Evolutionary conservation across 2,113 vertebrate genomes (phyloP).

Genomic region (Nipponia nippon): DNA sequence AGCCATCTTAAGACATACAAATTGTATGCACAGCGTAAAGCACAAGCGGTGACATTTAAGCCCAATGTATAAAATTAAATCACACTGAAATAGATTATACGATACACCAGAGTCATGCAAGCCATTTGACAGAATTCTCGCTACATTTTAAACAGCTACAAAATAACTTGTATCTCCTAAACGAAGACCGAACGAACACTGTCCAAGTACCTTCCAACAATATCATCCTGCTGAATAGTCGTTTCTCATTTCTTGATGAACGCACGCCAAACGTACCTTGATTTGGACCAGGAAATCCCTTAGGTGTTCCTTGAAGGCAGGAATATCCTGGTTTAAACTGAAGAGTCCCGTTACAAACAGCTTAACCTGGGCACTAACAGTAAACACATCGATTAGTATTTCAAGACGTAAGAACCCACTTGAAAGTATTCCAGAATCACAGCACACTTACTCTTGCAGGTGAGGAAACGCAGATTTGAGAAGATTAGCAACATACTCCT

Average conservation of each 20-base stretch:
- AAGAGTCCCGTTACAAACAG: slow-evolving; percentile 98
- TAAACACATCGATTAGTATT: slow-evolving; percentile 21
- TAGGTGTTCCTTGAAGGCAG: slow-evolving; percentile 98
- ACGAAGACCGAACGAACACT: background rate
- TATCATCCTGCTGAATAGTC: fast-evolving
- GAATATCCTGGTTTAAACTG: slow-evolving; percentile 99
- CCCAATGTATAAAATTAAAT: background rate
- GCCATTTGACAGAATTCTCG: background rate
- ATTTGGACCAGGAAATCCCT: slow-evolving; percentile 98
- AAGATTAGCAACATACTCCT: slow-evolving; percentile 98
- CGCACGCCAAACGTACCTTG: slow-evolving; percentile 77
- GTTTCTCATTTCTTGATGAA: background rate
- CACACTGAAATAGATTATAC: background rate
- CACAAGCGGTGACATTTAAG: background rate
- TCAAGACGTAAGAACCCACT: background rate
- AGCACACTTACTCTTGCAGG: slow-evolving; percentile 89
- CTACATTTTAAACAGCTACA: background rate
- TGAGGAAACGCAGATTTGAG: slow-evolving; percentile 98
- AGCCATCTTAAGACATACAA: background rate
- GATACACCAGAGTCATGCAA: background rate
- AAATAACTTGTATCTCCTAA: background rate
- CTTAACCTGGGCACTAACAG: slow-evolving; percentile 93
- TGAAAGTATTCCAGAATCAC: background rate
- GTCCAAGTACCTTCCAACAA: background rate
- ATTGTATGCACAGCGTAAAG: fast-evolving